These are phyloP conservation scores for Daboia siamensis DNA, from an alignment of 2,113 vertebrate genomes.

Conservation along the genomic window DNA sequence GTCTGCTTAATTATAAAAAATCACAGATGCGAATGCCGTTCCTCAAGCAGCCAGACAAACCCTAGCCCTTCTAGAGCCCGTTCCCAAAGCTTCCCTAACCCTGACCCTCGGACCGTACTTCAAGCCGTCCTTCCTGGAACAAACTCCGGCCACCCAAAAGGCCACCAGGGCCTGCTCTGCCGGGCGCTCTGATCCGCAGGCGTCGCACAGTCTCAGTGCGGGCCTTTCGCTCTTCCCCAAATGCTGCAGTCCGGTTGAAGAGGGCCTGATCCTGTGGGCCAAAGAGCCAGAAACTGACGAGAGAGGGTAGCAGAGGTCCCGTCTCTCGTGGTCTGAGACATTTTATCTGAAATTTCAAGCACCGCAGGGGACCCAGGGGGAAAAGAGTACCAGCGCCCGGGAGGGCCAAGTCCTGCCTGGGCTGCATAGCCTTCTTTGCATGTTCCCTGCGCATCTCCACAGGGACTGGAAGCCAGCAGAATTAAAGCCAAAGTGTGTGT, in stretches of 20 bases:
- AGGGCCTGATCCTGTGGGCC: neutral
- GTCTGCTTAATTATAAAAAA: neutral
- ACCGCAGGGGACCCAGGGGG: neutral
- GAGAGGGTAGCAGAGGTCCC: neutral
- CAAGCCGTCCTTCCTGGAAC: neutral
- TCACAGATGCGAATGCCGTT: neutral
- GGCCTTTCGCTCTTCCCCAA: neutral
- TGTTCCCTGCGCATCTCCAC: neutral
- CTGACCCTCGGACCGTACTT: neutral
- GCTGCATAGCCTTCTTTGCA: neutral
- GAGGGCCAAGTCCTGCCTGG: rapidly evolving
- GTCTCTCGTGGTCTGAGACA: neutral
- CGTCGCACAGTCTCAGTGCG: rapidly evolving
- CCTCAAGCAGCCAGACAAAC: neutral
- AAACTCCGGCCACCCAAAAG: neutral
- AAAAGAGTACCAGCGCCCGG: rapidly evolving
- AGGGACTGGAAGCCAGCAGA: neutral
- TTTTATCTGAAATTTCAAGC: neutral
- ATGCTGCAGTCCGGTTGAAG: neutral
- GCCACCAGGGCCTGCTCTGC: neutral
- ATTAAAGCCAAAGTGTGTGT: neutral
- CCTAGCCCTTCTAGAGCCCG: neutral
- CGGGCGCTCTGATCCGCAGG: neutral
- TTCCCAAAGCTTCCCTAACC: neutral
- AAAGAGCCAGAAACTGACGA: neutral